Base-by-base conservation (phyloP, 2,113 vertebrate species). In the Stegastes partitus region DNA sequence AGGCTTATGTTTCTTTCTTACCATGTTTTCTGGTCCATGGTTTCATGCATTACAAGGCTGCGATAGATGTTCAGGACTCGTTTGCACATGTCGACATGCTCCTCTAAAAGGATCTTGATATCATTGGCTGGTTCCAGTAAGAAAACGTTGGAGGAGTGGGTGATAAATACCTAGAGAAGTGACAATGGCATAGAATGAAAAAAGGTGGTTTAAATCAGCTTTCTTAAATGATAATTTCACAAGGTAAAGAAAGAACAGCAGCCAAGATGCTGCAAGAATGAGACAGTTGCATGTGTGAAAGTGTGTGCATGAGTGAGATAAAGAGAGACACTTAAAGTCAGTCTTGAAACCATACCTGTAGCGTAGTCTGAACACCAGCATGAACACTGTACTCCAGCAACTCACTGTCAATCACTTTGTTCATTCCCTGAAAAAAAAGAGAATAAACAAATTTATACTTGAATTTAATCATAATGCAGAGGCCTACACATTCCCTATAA, bases 1-100 rank as follows among this genome's bases (percentile, higher is more conserved):
- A 1, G 11, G 22, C 4, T 44, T 44, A 18, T 44, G n/a, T 51
- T 42, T 18, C 8, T 53, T 50, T 68, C 79, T 74, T 97, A 99
- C 98, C 98, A 99, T 86, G 98, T 98, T 89, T 98, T 99, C 94
- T 99, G 98, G 93, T 99, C 97, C 98, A 99, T 99, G 82, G 96
- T 97, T 86, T 99, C 96, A 90, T 99, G 98, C 79, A 99, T 98
- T 77, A 99, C 97, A 92, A 99, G 97, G 91, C 97, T 97, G 65
- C 98, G 97, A 90, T 99, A 99, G 91, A 99, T 99, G 88, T 99
- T 99, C 69, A 99, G 95, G 91, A 99, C 97, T 61, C 98, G 94
- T 93, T 99, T 99, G 93, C 97, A 99, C 98, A 99, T 99, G 91
- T 99, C 98, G 0, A 99, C 97, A 51, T 99, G 98, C 63, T 99